phyloP scores from a whole-genome alignment of 2,113 vertebrate species.

The Gallinago jamesoni region DNA sequence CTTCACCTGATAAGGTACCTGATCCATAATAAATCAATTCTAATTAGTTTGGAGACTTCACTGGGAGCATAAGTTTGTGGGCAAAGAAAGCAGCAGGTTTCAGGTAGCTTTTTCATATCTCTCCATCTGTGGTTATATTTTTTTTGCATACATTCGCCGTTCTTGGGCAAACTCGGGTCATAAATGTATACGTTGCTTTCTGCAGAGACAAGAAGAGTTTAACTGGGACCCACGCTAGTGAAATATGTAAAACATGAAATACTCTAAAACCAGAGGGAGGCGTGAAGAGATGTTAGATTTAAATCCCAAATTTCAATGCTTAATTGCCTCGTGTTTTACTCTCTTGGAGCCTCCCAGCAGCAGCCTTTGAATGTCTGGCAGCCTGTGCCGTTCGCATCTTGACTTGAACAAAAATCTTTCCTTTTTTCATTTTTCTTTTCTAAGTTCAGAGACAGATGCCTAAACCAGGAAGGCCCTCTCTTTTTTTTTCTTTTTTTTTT shows the following conservation, averaged over 20 bases:
- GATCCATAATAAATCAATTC: slow-evolving; percentile 99
- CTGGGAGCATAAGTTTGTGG: slow-evolving; percentile 78
- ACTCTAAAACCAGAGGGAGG: not conserved
- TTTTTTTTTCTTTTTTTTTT: accelerated
- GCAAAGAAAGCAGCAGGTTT: slow-evolving; percentile 64
- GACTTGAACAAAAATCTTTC: not conserved
- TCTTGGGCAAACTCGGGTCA: not conserved
- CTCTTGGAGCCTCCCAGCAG: not conserved
- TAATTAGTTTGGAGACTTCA: slow-evolving; percentile 92
- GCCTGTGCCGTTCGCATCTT: not conserved
- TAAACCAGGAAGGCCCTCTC: not conserved
- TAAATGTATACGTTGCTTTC: not conserved
- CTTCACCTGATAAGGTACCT: slow-evolving; percentile 97
- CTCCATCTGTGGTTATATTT: slow-evolving; percentile 20
- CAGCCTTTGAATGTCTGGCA: not conserved
- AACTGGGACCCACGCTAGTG: not conserved
- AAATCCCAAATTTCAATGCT: not conserved
- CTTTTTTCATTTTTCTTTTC: not conserved
- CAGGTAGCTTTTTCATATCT: slow-evolving; percentile 59
- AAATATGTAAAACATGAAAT: not conserved
- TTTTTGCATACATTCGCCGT: not conserved
- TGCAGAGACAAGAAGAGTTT: not conserved
- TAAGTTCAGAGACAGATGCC: not conserved
- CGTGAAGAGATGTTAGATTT: not conserved
- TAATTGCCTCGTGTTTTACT: not conserved